Base-by-base conservation (phyloP, 2,113 vertebrate genomes). In the Amblyopsis rosae region DNA sequence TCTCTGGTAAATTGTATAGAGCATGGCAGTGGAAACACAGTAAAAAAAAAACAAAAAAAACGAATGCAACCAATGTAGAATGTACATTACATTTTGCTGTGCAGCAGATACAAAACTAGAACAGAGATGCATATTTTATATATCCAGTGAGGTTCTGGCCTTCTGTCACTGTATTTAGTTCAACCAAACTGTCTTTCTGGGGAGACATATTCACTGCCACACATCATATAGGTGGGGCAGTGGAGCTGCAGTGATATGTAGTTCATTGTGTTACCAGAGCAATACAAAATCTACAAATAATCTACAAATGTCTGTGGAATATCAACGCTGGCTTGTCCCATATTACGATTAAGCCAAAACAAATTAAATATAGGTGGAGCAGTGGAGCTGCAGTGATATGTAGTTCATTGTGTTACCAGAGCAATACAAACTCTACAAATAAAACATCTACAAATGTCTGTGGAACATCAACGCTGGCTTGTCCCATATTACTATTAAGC, bases 1-100 rank as follows among this genome's bases (percentile, higher is more conserved):
- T 85, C 83, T 26, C 82, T 90, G 87, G 79, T 83, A 69, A 69
- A 1, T 13, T 12, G 66, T 79, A 46, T 69, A 12, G 51, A 78
- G 71, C 15, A 58, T 77, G 73, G 79, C 81, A 59, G 47, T 59
- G 56, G 70, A 67, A 56, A 69, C 35, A 58, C 49, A 19, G 19
- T 19, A 58, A 72, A 77, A 60, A 68, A 26, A 26, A 26, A 0
- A 26, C 1, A 26, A 63, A 0, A 49, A n/a, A n/a, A n/a, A n/a
- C n/a, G 65, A 33, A 50, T 63, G 58, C 71, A 59, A 58, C 62
- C n/a, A 6, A 55, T 51, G 51, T 9, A 69, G n/a, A 69, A 65
- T 8, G 35, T 41, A 41, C 35, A 41, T 5, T 41, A 41, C 5
- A 41, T 0, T 8, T 6, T 6, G 35, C 35, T 41, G 26, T 26